A percentile compares a stretch with the other conserved stretches of the same genome.
Evolutionary conservation across 2,113 vertebrate species (phyloP).

Genomic region (Perca schrenkii): DNA sequence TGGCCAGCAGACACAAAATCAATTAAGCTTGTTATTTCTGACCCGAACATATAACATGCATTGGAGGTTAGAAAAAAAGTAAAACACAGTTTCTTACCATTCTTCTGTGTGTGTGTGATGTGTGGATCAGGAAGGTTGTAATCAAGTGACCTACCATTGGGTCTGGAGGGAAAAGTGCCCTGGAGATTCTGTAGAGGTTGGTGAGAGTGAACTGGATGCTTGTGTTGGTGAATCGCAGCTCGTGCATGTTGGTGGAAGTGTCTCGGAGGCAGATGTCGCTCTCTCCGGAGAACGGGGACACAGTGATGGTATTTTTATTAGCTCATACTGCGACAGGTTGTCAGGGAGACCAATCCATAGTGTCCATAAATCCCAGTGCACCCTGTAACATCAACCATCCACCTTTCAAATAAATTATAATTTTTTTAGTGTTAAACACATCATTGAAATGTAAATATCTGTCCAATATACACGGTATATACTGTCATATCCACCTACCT

Average conservation of each 20-base stretch:
- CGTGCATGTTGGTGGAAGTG: slow-evolving; percentile 94
- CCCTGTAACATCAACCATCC: too few relatives aligned
- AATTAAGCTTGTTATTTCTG: slow-evolving; percentile 4
- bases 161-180: slow-evolving; percentile 95
- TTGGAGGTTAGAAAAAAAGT: background rate
- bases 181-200: slow-evolving; percentile 96
- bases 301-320: slow-evolving; percentile 96
- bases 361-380: too few relatives aligned
- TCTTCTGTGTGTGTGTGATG: slow-evolving; percentile 67
- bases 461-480: too few relatives aligned
- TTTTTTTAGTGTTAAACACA: too few relatives aligned
- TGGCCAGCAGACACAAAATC: slow-evolving; percentile 21
- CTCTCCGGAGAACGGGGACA: slow-evolving; percentile 97
- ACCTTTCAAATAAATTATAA: too few relatives aligned
- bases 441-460: too few relatives aligned
- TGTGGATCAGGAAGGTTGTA: slow-evolving; percentile 64
- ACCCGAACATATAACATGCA: background rate
- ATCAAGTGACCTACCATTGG: slow-evolving; percentile 88
- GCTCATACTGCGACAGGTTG: slow-evolving; percentile 91
- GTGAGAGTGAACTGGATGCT: slow-evolving; percentile 98
- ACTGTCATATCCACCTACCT: too few relatives aligned
- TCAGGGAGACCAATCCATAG: slow-evolving; percentile 79
- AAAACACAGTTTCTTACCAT: slow-evolving; percentile 83
- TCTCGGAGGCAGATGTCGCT: slow-evolving; percentile 97
- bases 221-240: slow-evolving; percentile 97